Conservation (phyloP, 1,140 invertebrate genomes). For the Episyrphus balteatus region DNA sequence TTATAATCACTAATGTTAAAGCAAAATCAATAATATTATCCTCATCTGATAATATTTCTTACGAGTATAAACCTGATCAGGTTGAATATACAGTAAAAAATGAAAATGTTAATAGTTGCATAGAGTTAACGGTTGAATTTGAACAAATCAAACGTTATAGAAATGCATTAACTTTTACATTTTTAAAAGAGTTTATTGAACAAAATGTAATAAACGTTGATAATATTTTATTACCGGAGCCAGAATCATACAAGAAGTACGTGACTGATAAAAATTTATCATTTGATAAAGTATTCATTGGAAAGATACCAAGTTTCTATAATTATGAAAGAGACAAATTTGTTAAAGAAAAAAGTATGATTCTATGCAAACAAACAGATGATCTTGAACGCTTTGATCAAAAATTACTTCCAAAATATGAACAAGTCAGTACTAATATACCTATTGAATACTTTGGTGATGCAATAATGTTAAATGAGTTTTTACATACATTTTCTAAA, state of each 20-base stretch:
- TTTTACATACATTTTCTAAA: conserved; percentile 71
- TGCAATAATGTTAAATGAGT: conserved; percentile 79
- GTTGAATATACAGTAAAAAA: conserved; percentile 17
- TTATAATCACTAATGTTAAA: too few relatives aligned
- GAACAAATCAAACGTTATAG: conserved; percentile 64
- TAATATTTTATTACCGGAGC: conserved; percentile 54
- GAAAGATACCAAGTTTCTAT: conserved; percentile 53
- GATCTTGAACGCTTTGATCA: conserved; percentile 85
- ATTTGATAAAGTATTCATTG: conserved; percentile 54
- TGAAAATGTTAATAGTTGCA: conserved; percentile 7
- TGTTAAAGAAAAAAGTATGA: conserved; percentile 45
- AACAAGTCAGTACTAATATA: conserved; percentile 57
- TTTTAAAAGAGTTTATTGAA: conserved; percentile 77
- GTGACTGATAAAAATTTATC: conserved; percentile 18
- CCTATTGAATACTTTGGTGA: conserved; percentile 76
- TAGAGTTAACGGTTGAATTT: conserved; percentile 16
- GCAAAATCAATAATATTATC: too few relatives aligned
- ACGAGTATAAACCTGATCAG: conserved; percentile 33
- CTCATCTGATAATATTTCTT: conserved; percentile 34
- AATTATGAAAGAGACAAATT: too few relatives aligned
- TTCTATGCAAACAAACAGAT: conserved; percentile 48
- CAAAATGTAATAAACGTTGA: conserved; percentile 60
- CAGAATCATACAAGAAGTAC: conserved; percentile 27
- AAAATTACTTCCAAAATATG: conserved; percentile 64
- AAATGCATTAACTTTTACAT: conserved; percentile 65